Percentiles rank a stretch among this genome's conserved stretches.
Conservation (phyloP, 2,113 vertebrate species). For the Cacatua alba region DNA sequence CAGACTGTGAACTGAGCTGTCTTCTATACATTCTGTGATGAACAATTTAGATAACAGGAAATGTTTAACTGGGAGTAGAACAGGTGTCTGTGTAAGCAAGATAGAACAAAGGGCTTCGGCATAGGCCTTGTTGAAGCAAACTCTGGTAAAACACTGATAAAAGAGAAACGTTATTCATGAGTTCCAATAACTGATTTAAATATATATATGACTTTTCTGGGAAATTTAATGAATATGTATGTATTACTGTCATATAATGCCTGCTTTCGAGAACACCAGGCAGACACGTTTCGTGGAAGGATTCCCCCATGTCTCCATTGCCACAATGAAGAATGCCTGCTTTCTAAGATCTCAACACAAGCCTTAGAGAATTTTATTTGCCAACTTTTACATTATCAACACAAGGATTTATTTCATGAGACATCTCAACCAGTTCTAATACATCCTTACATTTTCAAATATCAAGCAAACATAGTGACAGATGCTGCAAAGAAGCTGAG, state of each 20-base stretch:
- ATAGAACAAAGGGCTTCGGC: neutral
- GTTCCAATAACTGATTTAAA: neutral
- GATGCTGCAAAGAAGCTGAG: neutral
- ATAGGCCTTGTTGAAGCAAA: neutral
- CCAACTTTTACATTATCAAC: neutral
- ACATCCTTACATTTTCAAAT: neutral
- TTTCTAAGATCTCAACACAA: neutral
- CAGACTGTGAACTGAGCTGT: neutral
- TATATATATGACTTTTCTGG: neutral
- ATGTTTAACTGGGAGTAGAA: neutral
- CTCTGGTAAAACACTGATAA: neutral
- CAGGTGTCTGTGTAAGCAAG: neutral
- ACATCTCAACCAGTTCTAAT: neutral
- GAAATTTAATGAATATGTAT: neutral
- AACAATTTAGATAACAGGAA: neutral
- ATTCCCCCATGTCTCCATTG: neutral
- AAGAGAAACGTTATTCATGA: neutral
- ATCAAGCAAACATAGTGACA: neutral
- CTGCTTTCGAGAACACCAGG: neutral
- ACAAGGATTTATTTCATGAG: neutral
- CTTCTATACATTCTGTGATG: neutral
- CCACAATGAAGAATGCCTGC: neutral
- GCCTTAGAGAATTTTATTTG: neutral
- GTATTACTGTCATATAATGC: neutral
- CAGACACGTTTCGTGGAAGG: neutral